Evolutionary conservation across 2,888 invertebrate genomes (phyloP).

Genomic region (Tenthredo mesomela): DNA sequence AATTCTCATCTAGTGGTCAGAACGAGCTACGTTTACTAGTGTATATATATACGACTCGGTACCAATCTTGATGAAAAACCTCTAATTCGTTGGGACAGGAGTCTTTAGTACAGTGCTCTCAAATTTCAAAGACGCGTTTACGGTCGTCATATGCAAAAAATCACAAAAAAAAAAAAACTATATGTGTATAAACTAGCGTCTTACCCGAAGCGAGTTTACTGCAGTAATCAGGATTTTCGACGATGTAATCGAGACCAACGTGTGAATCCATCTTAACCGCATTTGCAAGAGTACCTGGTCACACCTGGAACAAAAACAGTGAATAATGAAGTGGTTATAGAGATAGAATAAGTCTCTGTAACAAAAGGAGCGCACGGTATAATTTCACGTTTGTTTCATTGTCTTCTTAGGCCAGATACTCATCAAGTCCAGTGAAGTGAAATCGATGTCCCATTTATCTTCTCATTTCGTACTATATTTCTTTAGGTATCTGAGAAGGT

Average conservation of each 20-base stretch:
- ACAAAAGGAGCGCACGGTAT: background rate
- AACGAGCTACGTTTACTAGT: background rate
- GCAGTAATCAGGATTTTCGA: conserved; percentile 95
- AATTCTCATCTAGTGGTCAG: conserved; percentile 18
- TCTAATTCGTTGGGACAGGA: background rate
- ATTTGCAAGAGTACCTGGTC: conserved; percentile 68
- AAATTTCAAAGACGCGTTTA: conserved; percentile 5
- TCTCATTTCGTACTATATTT: background rate
- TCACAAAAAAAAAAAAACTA: background rate
- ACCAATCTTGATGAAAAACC: conserved; percentile 18
- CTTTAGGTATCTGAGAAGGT: background rate
- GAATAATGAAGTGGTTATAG: background rate
- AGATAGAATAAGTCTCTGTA: background rate
- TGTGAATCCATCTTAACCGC: conserved; percentile 89
- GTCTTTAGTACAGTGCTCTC: background rate
- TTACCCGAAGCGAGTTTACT: conserved; percentile 91
- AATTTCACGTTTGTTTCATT: background rate
- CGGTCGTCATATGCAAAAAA: background rate
- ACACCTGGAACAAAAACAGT: conserved; percentile 60
- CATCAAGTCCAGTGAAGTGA: background rate
- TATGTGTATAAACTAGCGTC: conserved; percentile 52
- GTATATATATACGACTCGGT: conserved; percentile 8
- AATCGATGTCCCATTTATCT: background rate
- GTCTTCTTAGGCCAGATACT: background rate
- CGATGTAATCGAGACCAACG: conserved; percentile 96